Evolutionary conservation across 1,140 invertebrate genomes (phyloP).

Genomic region (Drosophila eugracilis): DNA sequence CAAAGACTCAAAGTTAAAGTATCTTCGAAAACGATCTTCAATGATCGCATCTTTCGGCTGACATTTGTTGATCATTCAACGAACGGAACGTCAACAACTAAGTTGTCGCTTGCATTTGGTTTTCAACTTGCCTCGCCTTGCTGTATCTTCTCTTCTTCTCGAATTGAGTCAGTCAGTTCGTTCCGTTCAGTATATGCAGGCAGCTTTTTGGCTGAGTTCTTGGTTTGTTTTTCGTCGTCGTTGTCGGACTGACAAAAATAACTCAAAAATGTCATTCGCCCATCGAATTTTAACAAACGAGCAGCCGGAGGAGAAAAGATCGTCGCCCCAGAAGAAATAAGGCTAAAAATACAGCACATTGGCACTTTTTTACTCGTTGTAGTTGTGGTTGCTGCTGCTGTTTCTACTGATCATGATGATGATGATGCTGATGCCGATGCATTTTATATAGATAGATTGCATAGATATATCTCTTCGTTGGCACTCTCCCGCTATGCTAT

Average conservation of each 20-base stretch:
- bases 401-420: constrained; percentile 8
- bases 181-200: constrained; percentile 18
- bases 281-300: constrained; percentile 83
- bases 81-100: constrained; percentile 61
- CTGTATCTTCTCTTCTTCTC: not conserved
- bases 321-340: constrained; percentile 48
- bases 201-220: constrained; percentile 40
- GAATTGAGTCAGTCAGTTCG: not conserved
- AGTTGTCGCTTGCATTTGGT: constrained; percentile 76
- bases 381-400: constrained; percentile 24
- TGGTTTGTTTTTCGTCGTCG: constrained; percentile 38
- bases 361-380: constrained; percentile 52
- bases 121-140: constrained; percentile 49
- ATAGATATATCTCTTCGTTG: constrained; percentile 63
- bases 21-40: constrained; percentile 1
- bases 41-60: constrained; percentile 24
- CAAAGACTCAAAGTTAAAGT: not conserved
- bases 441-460: constrained; percentile 67
- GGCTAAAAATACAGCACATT: constrained; percentile 46
- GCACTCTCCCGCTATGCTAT: constrained; percentile 45
- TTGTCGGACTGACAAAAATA: constrained; percentile 75
- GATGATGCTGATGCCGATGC: constrained; percentile 46
- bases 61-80: constrained; percentile 50
- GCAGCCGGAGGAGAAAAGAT: constrained; percentile 35
- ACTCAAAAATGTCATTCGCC: constrained; percentile 83